These are phyloP conservation scores for Hypercompe scribonia DNA, from an alignment of 2,888 invertebrate genomes.

Conservation along the genomic window DNA sequence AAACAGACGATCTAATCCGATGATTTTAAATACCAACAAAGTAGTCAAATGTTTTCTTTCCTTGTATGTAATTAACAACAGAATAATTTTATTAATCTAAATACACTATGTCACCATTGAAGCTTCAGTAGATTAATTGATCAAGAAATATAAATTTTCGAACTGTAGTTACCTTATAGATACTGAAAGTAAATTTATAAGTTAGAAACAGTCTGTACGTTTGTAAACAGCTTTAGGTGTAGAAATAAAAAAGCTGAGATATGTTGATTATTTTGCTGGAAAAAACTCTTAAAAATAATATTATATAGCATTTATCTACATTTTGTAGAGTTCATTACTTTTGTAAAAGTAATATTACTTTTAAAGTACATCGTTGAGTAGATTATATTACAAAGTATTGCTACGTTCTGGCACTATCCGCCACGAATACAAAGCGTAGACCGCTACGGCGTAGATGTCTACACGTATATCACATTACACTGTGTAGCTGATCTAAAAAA, in stretches of 20 bases:
- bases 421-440: constrained; percentile 46
- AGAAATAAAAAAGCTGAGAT: background rate
- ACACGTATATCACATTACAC: constrained; percentile 48
- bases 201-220: no score
- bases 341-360: background rate
- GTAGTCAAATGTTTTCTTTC: no score
- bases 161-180: no score
- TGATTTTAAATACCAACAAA: no score
- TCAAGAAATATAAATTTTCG: no score
- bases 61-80: no score
- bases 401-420: constrained; percentile 12
- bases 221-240: background rate
- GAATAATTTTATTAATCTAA: no score
- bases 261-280: background rate
- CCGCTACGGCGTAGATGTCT: constrained; percentile 45
- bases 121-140: no score
- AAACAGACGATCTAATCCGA: no score
- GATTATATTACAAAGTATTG: constrained; percentile 33
- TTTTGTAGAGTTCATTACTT: background rate
- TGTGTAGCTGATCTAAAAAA: constrained; percentile 9
- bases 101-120: no score
- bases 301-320: no score
- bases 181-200: no score
- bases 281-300: background rate
- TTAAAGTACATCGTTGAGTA: background rate